phyloP scores from a whole-genome alignment of 2,888 invertebrate species.

The Leptothorax acervorum region DNA sequence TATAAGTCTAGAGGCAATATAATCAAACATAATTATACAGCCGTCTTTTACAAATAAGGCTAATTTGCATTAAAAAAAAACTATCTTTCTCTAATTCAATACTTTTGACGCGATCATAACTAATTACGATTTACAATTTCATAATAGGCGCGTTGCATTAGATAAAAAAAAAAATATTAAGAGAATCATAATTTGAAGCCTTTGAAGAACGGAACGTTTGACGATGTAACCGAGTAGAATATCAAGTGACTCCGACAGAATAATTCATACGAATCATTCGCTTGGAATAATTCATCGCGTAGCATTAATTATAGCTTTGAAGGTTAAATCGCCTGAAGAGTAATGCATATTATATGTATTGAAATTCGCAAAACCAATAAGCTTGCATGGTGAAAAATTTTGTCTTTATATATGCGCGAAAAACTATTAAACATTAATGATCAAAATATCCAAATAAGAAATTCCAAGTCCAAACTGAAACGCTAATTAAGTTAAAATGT shows the following conservation, averaged over 20 bases:
- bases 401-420: background rate
- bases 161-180: background rate
- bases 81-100: background rate
- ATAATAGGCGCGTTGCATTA: background rate
- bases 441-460: background rate
- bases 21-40: constrained; percentile 26
- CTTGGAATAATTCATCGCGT: constrained; percentile 70
- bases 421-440: background rate
- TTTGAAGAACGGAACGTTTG: constrained; percentile 50
- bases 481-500: background rate
- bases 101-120: background rate
- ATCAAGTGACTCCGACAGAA: constrained; percentile 58
- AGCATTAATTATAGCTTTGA: constrained; percentile 55
- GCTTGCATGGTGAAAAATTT: constrained; percentile 22
- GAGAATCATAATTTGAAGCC: constrained; percentile 35
- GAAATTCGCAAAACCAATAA: constrained; percentile 40
- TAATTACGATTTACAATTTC: constrained; percentile 21
- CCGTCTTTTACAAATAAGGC: background rate
- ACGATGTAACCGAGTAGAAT: constrained; percentile 56
- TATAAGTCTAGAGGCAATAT: constrained; percentile 35
- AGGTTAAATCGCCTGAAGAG: constrained; percentile 53
- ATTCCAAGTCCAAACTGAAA: background rate
- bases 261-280: constrained; percentile 66
- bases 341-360: constrained; percentile 33
- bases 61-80: background rate